Percentiles rank a stretch among this genome's conserved stretches.
phyloP scores from a whole-genome alignment of 1,140 invertebrate genomes.

The Rhopalosiphum maidis region DNA sequence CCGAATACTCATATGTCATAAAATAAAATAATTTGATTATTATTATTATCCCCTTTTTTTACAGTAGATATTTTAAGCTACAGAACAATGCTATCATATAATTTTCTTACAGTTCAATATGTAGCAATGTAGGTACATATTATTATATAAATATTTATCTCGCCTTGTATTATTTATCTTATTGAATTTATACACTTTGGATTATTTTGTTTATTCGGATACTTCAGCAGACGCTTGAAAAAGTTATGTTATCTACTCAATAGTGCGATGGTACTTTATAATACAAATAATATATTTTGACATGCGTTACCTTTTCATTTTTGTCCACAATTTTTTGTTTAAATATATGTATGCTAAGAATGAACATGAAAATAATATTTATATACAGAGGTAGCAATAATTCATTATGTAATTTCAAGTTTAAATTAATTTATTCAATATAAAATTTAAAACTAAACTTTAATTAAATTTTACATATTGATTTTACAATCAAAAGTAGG shows the following conservation, averaged over 20 bases:
- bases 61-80: neutral
- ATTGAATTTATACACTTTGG: constrained; percentile 6
- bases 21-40: neutral
- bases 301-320: neutral
- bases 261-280: neutral
- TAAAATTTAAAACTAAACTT: neutral
- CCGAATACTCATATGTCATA: neutral
- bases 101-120: neutral
- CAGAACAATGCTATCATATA: neutral
- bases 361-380: neutral
- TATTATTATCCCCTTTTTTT: neutral
- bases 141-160: neutral
- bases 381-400: neutral
- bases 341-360: neutral
- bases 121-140: neutral
- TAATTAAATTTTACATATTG: neutral
- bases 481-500: neutral
- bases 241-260: constrained; percentile 15
- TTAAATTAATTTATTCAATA: neutral
- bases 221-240: neutral
- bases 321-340: neutral
- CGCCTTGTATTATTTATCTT: neutral
- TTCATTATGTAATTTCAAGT: neutral
- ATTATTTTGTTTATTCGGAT: constrained; percentile 33
- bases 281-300: neutral